A percentile compares a stretch with the other conserved stretches of the same genome.
phyloP scores from a whole-genome alignment of 1,140 invertebrate species.

The Hycleus cichorii region DNA sequence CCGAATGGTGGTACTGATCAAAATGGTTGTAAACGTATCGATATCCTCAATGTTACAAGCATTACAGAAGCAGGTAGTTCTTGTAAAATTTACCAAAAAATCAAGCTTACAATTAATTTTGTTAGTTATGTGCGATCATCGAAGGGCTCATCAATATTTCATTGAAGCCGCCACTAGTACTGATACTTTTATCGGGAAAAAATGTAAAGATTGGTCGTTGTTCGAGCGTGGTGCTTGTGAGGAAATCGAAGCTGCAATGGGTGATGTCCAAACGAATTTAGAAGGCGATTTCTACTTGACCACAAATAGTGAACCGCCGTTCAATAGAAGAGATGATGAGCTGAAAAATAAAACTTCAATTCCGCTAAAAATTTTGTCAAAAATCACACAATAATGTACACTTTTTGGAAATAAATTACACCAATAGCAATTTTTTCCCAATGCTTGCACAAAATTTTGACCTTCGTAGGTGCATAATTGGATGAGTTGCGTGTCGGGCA shows the following conservation, averaged over 20 bases:
- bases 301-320: slow-evolving; percentile 48
- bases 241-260: slow-evolving; percentile 46
- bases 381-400: no score
- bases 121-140: slow-evolving; percentile 57
- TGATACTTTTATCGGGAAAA: slow-evolving; percentile 51
- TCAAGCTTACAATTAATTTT: no score
- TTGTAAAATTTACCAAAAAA: no score
- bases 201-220: slow-evolving; percentile 39
- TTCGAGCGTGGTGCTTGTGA: slow-evolving; percentile 23
- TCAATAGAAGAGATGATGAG: no score
- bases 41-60: neutral
- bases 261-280: slow-evolving; percentile 45
- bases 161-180: slow-evolving; percentile 59
- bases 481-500: no score
- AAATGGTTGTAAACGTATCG: slow-evolving; percentile 59
- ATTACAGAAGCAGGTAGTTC: slow-evolving; percentile 19
- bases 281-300: slow-evolving; percentile 56
- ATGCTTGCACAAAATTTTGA: no score
- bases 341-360: no score
- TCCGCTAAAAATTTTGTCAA: no score
- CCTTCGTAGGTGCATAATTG: no score
- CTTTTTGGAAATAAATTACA: no score
- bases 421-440: no score
- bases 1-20: slow-evolving; percentile 71
- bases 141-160: slow-evolving; percentile 63